A percentile compares a stretch with the other conserved stretches of the same genome.
phyloP scores from a whole-genome alignment of 1,140 invertebrate genomes.

The Musca vetustissima region DNA sequence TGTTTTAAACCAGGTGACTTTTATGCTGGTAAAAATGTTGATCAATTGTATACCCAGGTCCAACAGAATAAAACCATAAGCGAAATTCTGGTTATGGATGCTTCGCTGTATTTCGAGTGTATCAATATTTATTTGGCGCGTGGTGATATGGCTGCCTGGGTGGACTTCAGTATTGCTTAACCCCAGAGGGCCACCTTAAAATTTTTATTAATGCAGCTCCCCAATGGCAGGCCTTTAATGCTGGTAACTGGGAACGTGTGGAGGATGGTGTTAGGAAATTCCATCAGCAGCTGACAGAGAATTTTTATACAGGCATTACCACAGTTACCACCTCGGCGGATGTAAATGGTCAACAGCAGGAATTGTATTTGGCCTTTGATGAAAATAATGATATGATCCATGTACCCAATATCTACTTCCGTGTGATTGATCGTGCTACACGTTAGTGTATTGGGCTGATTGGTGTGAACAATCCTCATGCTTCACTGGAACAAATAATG shows the following conservation, averaged over 20 bases:
- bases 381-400: constrained; percentile 54
- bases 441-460: constrained; percentile 60
- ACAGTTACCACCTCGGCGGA: constrained; percentile 59
- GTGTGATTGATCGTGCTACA: constrained; percentile 57
- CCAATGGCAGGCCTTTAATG: constrained; percentile 68
- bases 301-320: constrained; percentile 64
- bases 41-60: constrained; percentile 48
- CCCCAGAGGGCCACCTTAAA: constrained; percentile 65
- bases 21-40: constrained; percentile 47
- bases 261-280: constrained; percentile 57
- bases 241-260: constrained; percentile 64
- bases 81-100: constrained; percentile 47
- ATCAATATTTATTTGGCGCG: constrained; percentile 59
- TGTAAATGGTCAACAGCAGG: constrained; percentile 48
- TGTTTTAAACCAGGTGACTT: constrained; percentile 48
- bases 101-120: constrained; percentile 40
- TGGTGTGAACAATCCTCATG: constrained; percentile 64
- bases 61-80: constrained; percentile 49
- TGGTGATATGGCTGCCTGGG: constrained; percentile 69
- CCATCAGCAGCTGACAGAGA: constrained; percentile 52
- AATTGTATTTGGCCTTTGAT: constrained; percentile 59
- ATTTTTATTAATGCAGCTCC: constrained; percentile 67
- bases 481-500: constrained; percentile 52
- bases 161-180: constrained; percentile 64
- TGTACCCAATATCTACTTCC: constrained; percentile 63